Evolutionary conservation across 1,140 invertebrate genomes (phyloP), one percentile per base, ranked within the genome.

Genomic region (Drosophila tropicalis): DNA sequence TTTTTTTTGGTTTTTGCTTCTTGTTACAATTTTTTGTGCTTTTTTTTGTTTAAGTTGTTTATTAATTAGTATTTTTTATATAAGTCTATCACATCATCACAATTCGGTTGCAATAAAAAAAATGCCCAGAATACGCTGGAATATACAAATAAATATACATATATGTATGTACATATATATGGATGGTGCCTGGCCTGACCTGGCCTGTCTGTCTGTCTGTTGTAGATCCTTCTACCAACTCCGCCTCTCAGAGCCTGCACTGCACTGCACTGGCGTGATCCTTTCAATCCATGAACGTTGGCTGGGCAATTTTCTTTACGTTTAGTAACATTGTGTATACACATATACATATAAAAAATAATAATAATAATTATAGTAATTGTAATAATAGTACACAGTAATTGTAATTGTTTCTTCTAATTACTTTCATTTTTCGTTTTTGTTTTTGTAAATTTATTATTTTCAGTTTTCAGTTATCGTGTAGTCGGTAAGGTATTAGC

Each of bases 11-110:
- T 62, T 70, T 69, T 56, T 41, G 44, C 39, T 51, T 61, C 54
- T 55, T 72, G 41, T 34, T 62, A 58, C 57, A 62, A 67, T 56
- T 47, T 66, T 64, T 67, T 68, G 67, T 68, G 69, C 66, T 68
- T 76, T 76, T 66, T 67, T 78, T 77, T 63, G 62, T 77, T 82
- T 76, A 68, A 82, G 75, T 86, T 76, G 84, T 65, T 87, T 83
- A 44, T 54, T 67, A 58, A 58, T 79, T 79, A 76, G 73, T 76
- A 76, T 76, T 76, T 79, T 77, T 87, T 87, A 84, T 86, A 86
- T 87, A 87, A 87, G 84, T 87, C 84, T 87, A 87, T 87, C 84
- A 87, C 84, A 87, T 87, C 84, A 87, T 87, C 84, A 87, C 84
- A 87, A 89, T 87, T 87, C 71, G 80, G 84, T 87, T 87, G 84